Conservation (phyloP, 2,888 invertebrate species). For the Drosophila mettleri region DNA sequence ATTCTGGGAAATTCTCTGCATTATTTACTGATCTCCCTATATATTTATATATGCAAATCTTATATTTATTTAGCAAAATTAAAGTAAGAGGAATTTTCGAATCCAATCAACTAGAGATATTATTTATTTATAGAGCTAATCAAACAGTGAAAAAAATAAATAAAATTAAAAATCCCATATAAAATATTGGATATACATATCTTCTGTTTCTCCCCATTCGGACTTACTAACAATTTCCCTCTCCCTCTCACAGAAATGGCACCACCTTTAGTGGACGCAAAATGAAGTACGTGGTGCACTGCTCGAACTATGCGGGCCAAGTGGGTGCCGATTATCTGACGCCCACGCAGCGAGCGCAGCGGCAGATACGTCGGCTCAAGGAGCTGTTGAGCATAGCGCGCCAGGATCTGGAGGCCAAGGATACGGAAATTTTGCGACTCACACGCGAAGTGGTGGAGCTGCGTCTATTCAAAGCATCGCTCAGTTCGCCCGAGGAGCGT, state of each 20-base stretch:
- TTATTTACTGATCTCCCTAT: no score
- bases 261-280: slow-evolving; percentile 90
- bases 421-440: slow-evolving; percentile 90
- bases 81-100: not conserved
- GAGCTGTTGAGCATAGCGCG: slow-evolving; percentile 90
- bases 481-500: slow-evolving; percentile 92
- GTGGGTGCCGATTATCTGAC: slow-evolving; percentile 94
- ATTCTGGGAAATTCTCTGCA: no score
- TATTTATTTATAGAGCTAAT: no score
- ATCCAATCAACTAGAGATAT: no score
- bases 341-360: slow-evolving; percentile 93
- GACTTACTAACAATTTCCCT: not conserved
- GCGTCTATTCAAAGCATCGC: slow-evolving; percentile 91
- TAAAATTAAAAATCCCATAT: no score
- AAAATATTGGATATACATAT: no score
- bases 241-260: slow-evolving; percentile 86
- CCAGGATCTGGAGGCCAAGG: slow-evolving; percentile 91
- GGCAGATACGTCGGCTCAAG: slow-evolving; percentile 91
- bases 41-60: no score
- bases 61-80: not conserved
- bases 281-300: slow-evolving; percentile 93
- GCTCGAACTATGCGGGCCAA: slow-evolving; percentile 91
- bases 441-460: slow-evolving; percentile 93
- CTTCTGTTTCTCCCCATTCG: no score
- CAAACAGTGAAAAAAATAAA: no score